phyloP scores from a whole-genome alignment of 2,113 vertebrate genomes.

The Callipepla squamata region DNA sequence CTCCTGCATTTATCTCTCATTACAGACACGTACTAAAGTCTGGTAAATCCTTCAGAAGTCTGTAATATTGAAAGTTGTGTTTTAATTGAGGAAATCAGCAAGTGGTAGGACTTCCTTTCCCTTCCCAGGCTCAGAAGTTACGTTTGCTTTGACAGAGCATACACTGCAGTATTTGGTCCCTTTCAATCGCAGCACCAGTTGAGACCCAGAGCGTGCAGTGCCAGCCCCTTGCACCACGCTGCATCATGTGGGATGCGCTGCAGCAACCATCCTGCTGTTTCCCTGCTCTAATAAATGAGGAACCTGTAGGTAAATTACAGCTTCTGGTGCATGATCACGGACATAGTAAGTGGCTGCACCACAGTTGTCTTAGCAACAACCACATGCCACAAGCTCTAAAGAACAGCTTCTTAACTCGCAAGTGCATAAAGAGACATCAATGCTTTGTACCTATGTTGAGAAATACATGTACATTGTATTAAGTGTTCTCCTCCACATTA shows the following conservation, averaged over 20 bases:
- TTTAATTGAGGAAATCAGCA: not conserved
- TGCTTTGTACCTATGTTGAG: conserved; percentile 31
- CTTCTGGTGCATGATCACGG: conserved; percentile 36
- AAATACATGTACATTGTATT: not conserved
- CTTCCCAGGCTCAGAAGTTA: not conserved
- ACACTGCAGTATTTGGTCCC: not conserved
- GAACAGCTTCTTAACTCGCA: conserved; percentile 18
- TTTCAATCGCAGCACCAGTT: not conserved
- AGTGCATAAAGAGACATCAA: not conserved
- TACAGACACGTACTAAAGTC: not conserved
- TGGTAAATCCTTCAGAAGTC: not conserved
- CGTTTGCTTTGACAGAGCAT: not conserved
- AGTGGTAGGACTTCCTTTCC: not conserved
- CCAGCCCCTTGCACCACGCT: not conserved
- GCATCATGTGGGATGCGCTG: not conserved
- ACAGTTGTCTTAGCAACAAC: conserved; percentile 71
- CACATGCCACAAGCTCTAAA: conserved; percentile 22
- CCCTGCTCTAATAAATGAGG: conserved; percentile 14
- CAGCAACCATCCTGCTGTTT: not conserved
- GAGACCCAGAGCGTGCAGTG: not conserved
- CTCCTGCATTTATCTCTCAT: not conserved
- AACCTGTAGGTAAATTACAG: conserved; percentile 49
- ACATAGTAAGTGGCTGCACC: not conserved
- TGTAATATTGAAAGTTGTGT: not conserved
- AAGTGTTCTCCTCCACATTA: not conserved